Evolutionary conservation across 2,888 invertebrate genomes (phyloP).

Genomic region (Pollenia angustigena): DNA sequence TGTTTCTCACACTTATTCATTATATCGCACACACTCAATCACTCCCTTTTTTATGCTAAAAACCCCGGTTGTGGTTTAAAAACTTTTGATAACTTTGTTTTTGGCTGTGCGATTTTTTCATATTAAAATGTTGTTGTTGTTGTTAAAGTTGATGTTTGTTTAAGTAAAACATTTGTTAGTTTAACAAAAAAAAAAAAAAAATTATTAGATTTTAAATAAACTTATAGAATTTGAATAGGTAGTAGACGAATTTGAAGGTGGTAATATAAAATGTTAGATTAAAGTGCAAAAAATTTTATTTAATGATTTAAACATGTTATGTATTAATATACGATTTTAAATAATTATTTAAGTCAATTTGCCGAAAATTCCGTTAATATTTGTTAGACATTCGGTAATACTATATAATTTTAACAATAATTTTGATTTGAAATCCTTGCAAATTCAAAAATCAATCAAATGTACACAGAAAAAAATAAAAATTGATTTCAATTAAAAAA

Average conservation of each 20-base stretch:
- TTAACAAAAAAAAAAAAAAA: not conserved
- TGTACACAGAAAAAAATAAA: too few relatives aligned
- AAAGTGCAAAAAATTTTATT: too few relatives aligned
- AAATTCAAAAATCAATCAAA: too few relatives aligned
- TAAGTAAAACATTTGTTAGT: slow-evolving; percentile 55
- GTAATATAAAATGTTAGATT: not conserved
- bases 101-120: slow-evolving; percentile 14
- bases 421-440: too few relatives aligned
- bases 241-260: not conserved
- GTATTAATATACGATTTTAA: too few relatives aligned
- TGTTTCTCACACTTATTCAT: slow-evolving; percentile 52
- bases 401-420: too few relatives aligned
- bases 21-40: slow-evolving; percentile 13
- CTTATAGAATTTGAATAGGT: not conserved
- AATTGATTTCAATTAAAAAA: too few relatives aligned
- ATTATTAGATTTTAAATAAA: not conserved
- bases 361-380: too few relatives aligned
- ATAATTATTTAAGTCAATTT: too few relatives aligned
- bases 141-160: slow-evolving; percentile 12
- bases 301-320: too few relatives aligned
- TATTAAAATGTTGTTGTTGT: not conserved
- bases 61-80: slow-evolving; percentile 51
- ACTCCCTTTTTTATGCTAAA: slow-evolving; percentile 52
- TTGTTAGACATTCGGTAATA: too few relatives aligned
- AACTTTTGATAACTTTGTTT: slow-evolving; percentile 4